These are phyloP conservation scores for Grammomys dolichurus DNA, from an alignment of 2,113 vertebrate genomes.

Conservation along the genomic window DNA sequence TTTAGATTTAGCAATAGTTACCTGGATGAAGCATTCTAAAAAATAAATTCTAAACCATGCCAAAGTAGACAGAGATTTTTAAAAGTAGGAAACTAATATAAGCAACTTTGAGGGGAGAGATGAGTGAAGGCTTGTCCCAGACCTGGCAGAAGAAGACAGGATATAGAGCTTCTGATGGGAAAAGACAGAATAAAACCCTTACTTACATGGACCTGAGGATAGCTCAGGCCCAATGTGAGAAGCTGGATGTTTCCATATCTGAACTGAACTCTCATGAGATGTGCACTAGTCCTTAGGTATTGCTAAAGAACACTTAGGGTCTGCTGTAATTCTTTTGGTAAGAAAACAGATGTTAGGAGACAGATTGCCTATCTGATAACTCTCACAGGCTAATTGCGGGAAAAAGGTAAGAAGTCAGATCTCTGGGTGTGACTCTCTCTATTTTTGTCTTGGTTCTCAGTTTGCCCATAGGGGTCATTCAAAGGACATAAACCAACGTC, in stretches of 20 bases:
- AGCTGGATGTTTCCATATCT: neutral
- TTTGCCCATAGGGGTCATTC: neutral
- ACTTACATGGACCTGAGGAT: neutral
- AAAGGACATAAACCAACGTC: neutral
- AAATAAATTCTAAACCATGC: neutral
- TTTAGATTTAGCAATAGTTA: conserved; percentile 31
- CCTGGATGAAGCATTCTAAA: neutral
- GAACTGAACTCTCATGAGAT: neutral
- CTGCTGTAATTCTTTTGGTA: neutral
- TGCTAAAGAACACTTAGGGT: neutral
- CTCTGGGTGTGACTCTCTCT: neutral
- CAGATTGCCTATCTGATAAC: neutral
- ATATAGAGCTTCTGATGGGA: neutral
- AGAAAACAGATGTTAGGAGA: neutral
- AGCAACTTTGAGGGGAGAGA: neutral
- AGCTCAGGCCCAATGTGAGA: neutral
- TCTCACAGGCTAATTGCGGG: neutral
- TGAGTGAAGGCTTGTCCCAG: neutral
- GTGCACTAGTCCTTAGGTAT: neutral
- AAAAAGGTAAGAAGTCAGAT: neutral
- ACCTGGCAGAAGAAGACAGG: neutral
- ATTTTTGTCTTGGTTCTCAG: neutral
- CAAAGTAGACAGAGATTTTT: neutral
- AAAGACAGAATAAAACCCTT: neutral
- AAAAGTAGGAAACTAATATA: neutral